Conservation (phyloP, 2,797 vertebrate genomes). For the Ficedula albicollis region DNA sequence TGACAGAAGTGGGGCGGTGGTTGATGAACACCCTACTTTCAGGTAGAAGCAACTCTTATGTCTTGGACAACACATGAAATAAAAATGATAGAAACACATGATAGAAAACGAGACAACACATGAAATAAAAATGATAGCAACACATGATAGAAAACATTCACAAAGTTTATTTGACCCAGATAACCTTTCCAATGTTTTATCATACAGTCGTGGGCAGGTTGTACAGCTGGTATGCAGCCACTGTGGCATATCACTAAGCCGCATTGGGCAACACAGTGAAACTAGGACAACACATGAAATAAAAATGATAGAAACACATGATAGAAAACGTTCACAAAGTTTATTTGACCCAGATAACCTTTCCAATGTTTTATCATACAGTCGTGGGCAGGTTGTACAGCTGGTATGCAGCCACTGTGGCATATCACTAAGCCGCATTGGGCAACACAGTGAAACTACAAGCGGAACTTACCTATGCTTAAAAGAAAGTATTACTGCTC, state of each 20-base stretch:
- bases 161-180: too few species aligned
- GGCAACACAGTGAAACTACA: neutral
- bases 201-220: too few species aligned
- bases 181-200: too few species aligned
- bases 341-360: neutral
- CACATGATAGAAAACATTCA: too few species aligned
- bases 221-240: too few species aligned
- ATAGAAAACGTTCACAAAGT: neutral
- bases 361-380: rapidly evolving
- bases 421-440: neutral
- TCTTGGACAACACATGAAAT: neutral
- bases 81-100: neutral
- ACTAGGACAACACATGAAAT: neutral
- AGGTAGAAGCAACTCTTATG: neutral
- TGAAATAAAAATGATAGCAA: too few species aligned
- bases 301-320: neutral
- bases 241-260: too few species aligned
- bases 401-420: neutral
- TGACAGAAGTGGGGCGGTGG: rapidly evolving
- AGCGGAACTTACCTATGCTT: neutral
- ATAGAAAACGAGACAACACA: neutral
- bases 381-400: rapidly evolving
- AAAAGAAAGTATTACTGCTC: neutral
- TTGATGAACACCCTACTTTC: neutral
- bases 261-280: too few species aligned